Percentiles rank a stretch among this genome's conserved stretches.
Evolutionary conservation across 2,113 vertebrate genomes (phyloP).

Genomic region (Hippopotamus amphibius): DNA sequence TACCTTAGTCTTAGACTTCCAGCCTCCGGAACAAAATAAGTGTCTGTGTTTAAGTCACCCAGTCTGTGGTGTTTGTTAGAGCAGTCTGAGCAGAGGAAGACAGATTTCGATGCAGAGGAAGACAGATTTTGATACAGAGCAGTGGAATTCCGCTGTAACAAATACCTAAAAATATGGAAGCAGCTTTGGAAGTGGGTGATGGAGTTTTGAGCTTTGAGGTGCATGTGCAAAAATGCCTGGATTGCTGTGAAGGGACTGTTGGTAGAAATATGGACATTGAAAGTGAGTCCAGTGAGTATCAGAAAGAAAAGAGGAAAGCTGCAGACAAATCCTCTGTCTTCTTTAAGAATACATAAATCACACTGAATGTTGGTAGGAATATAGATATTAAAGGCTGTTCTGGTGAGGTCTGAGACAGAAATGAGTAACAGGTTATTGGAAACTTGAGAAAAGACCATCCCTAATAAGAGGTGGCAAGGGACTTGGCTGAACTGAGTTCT

Average conservation of each 20-base stretch:
- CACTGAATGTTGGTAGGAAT: neutral
- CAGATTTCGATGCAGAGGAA: neutral
- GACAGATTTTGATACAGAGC: neutral
- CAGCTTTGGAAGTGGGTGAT: neutral
- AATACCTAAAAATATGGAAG: neutral
- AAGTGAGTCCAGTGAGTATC: neutral
- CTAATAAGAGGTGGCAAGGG: too few species aligned
- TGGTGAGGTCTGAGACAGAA: neutral
- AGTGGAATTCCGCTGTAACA: neutral
- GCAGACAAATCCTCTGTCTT: neutral
- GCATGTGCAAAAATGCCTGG: neutral
- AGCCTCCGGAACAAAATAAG: neutral
- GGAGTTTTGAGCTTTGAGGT: neutral
- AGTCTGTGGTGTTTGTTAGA: neutral
- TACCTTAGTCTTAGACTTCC: neutral
- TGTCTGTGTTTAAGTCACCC: neutral
- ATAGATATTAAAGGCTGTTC: neutral
- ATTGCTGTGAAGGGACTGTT: neutral
- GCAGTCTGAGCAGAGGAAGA: neutral
- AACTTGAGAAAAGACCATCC: neutral
- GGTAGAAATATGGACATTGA: neutral
- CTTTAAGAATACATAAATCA: too few species aligned
- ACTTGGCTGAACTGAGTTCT: neutral
- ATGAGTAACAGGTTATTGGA: neutral
- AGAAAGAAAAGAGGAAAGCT: neutral